Evolutionary conservation across 2,797 vertebrate genomes (phyloP).

Genomic region (Cichlasoma orientale): DNA sequence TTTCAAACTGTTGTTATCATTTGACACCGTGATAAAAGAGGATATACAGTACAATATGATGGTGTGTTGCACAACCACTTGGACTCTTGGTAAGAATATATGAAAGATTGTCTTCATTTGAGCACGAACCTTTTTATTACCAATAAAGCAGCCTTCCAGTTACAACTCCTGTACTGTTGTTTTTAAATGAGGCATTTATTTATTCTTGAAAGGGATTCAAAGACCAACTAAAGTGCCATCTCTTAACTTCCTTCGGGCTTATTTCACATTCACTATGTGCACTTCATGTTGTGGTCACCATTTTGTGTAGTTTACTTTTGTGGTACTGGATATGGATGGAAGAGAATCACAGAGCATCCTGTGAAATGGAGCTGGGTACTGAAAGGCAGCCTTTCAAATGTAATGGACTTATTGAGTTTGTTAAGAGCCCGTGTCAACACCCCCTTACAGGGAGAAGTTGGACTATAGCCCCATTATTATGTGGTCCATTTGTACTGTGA

Average conservation of each 20-base stretch:
- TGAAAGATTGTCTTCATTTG: constrained; percentile 90
- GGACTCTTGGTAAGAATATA: constrained; percentile 86
- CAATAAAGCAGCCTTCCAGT: constrained; percentile 91
- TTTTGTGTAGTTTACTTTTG: constrained; percentile 55
- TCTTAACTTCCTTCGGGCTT: not conserved
- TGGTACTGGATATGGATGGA: constrained; percentile 19
- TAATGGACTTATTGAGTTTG: constrained; percentile 77
- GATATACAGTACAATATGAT: constrained; percentile 81
- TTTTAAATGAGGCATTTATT: constrained; percentile 24
- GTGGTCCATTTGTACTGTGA: constrained; percentile 47
- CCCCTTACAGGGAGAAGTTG: constrained; percentile 49
- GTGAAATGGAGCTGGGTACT: constrained; percentile 61
- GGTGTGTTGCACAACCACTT: constrained; percentile 87
- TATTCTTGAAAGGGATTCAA: not conserved
- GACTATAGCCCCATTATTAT: constrained; percentile 45
- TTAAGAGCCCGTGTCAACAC: constrained; percentile 70
- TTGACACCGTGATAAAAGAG: constrained; percentile 84
- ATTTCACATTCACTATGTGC: constrained; percentile 4
- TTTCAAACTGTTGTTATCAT: constrained; percentile 86
- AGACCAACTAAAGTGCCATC: not conserved
- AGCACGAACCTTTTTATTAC: constrained; percentile 90
- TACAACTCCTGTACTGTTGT: constrained; percentile 62
- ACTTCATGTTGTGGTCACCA: constrained; percentile 45
- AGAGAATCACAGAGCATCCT: constrained; percentile 41
- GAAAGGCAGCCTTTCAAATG: constrained; percentile 65